Evolutionary conservation across 2,797 vertebrate species (phyloP).

Genomic region (Lepilemur septentrionalis): DNA sequence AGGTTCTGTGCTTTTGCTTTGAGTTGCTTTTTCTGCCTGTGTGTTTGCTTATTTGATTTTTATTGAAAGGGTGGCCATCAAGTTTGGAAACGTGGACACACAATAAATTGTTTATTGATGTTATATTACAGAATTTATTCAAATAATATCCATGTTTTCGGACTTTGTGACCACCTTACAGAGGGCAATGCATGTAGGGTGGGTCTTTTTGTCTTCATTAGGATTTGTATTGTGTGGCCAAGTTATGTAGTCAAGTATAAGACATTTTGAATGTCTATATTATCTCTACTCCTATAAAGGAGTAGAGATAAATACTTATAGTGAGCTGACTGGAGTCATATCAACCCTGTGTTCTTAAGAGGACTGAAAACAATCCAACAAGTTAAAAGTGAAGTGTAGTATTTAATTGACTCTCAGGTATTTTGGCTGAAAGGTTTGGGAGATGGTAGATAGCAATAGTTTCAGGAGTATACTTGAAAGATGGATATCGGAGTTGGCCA

Average conservation of each 20-base stretch:
- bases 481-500: not conserved
- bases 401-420: not conserved
- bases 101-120: not conserved
- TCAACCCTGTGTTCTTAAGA: not conserved
- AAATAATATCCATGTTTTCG: not conserved
- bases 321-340: not conserved
- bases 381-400: not conserved
- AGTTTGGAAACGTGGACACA: not conserved
- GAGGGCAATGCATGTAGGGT: not conserved
- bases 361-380: not conserved
- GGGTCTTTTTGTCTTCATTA: not conserved
- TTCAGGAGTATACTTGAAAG: not conserved
- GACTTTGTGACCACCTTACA: not conserved
- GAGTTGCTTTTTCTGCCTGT: not conserved
- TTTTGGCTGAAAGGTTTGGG: not conserved
- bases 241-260: not conserved
- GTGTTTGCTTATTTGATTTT: conserved; percentile 20
- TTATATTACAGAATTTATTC: conserved; percentile 9
- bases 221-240: not conserved
- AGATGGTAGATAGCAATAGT: not conserved
- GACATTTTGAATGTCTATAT: no score
- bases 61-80: not conserved
- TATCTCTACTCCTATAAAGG: no score
- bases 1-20: not conserved
- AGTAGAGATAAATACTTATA: not conserved